A percentile compares a stretch with the other conserved stretches of the same genome.
Evolutionary conservation across 2,797 vertebrate genomes (phyloP).

Genomic region (Melanotaenia pygmaea): DNA sequence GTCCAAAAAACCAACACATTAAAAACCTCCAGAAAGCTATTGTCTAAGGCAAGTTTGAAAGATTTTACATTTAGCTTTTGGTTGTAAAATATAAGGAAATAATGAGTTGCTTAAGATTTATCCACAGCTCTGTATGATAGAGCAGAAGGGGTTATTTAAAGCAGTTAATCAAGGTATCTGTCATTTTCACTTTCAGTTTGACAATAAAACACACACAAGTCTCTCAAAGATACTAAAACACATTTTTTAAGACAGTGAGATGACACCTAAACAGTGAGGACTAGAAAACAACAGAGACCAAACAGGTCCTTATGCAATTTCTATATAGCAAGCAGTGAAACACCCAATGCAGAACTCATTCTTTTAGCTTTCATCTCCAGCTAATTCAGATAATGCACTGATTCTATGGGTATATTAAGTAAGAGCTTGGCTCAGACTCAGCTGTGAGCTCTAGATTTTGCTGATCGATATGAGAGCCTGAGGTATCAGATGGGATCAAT

Average conservation of each 20-base stretch:
- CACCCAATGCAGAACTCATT: conserved; percentile 19
- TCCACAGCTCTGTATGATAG: too few relatives aligned
- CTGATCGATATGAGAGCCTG: conserved; percentile 58
- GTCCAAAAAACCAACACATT: too few relatives aligned
- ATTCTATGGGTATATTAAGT: conserved; percentile 30
- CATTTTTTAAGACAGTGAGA: background rate
- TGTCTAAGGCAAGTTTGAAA: too few relatives aligned
- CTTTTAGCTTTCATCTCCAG: conserved; percentile 15
- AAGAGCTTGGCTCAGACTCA: conserved; percentile 37
- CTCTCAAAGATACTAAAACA: conserved; percentile 1
- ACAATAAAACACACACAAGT: conserved; percentile 5
- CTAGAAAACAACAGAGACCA: background rate
- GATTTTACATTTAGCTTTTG: too few relatives aligned
- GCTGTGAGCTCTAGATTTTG: conserved; percentile 37
- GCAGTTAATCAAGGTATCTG: background rate
- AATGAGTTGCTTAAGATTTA: too few relatives aligned
- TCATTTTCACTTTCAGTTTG: background rate
- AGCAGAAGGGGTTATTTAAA: background rate
- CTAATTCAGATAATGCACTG: conserved; percentile 43
- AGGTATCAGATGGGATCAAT: conserved; percentile 64
- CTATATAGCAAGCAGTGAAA: conserved; percentile 10
- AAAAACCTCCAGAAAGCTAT: too few relatives aligned
- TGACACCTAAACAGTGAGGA: background rate
- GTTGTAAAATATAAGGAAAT: too few relatives aligned
- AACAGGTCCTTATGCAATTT: conserved; percentile 3